These are phyloP conservation scores for Linyphia triangularis DNA, from an alignment of 2,888 invertebrate species.

Conservation along the genomic window DNA sequence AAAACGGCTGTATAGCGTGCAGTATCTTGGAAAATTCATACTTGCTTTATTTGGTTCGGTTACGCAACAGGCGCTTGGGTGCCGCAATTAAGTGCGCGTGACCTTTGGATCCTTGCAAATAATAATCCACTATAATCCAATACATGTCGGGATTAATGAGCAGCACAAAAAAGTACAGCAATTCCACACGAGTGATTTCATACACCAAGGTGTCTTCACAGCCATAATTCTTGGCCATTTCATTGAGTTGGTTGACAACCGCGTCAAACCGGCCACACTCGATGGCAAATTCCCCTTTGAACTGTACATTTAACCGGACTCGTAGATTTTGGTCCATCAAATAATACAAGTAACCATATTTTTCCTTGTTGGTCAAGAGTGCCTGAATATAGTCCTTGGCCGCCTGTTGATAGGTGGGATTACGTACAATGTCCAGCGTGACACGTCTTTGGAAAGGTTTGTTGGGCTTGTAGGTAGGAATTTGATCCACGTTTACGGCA, in stretches of 20 bases:
- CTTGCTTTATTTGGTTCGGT: not conserved
- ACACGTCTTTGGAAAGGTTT: not conserved
- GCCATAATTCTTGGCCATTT: not conserved
- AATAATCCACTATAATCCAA: constrained; percentile 2
- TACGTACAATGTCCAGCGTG: not conserved
- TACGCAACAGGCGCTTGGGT: not conserved
- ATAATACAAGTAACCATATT: not conserved
- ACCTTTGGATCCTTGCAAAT: not conserved
- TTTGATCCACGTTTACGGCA: not conserved
- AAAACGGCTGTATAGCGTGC: not conserved
- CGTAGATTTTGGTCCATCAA: not conserved
- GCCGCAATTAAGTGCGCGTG: not conserved
- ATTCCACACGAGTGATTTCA: constrained; percentile 10
- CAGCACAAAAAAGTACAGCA: constrained; percentile 10
- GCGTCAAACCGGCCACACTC: not conserved
- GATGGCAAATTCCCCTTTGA: constrained; percentile 17
- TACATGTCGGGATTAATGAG: not conserved
- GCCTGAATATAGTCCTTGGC: not conserved
- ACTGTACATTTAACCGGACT: not conserved
- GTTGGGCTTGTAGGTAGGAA: not conserved
- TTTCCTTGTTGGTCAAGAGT: not conserved
- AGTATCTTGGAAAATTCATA: constrained; percentile 26
- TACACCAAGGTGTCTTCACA: not conserved
- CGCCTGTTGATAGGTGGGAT: not conserved
- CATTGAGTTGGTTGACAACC: not conserved